phyloP scores from a whole-genome alignment of 2,888 invertebrate genomes.

The Drosophila tanythrix region DNA sequence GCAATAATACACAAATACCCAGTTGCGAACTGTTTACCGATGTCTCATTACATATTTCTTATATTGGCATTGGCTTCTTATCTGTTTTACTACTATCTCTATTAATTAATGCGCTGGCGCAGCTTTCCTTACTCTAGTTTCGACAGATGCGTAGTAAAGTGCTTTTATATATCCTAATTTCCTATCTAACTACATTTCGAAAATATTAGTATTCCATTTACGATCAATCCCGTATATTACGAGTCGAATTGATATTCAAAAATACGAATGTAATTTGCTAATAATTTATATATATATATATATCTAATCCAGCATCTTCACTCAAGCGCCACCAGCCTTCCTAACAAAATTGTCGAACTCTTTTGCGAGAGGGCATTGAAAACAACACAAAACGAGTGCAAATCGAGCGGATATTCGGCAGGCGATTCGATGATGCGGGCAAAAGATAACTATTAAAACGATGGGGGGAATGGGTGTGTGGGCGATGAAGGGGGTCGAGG shows the following conservation, averaged over 20 bases:
- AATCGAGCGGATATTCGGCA: conserved; percentile 3
- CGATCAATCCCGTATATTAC: background rate
- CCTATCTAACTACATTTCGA: too few species aligned
- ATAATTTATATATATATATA: background rate
- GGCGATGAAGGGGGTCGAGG: conserved; percentile 16
- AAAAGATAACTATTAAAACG: conserved; percentile 30
- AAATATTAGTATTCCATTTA: background rate
- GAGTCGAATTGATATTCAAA: background rate
- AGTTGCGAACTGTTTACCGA: too few species aligned
- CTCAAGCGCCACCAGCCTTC: background rate
- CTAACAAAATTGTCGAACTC: background rate
- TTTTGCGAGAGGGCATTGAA: background rate
- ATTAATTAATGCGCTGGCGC: background rate
- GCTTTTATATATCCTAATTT: too few species aligned
- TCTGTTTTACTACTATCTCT: background rate
- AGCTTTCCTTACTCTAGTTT: too few species aligned
- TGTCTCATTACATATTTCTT: background rate
- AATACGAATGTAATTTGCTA: background rate
- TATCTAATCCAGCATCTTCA: background rate
- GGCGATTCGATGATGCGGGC: conserved; percentile 51
- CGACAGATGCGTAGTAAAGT: too few species aligned
- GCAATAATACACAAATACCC: background rate
- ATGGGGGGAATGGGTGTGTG: background rate
- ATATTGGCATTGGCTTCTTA: background rate
- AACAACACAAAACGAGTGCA: background rate